Conservation (phyloP, 1,140 invertebrate species). For the Muscidifurax raptorellus region DNA sequence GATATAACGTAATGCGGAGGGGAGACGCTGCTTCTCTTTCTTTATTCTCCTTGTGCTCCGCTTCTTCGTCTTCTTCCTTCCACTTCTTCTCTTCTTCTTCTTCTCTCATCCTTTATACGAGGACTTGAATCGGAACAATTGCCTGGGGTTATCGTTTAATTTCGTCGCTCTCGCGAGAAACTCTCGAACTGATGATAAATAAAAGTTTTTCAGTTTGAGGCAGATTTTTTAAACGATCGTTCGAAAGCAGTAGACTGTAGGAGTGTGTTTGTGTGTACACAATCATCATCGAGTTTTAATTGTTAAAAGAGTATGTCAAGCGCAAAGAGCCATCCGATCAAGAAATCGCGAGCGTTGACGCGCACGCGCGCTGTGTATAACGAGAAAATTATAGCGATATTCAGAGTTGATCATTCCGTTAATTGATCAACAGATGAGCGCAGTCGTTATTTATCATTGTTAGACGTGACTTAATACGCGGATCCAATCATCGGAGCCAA, state of each 20-base stretch:
- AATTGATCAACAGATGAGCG: neutral
- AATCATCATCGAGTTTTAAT: no score
- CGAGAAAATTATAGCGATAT: no score
- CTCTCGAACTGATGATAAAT: neutral
- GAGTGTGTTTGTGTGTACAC: no score
- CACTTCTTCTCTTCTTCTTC: neutral
- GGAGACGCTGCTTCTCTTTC: neutral
- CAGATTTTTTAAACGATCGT: no score
- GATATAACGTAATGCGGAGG: constrained; percentile 10
- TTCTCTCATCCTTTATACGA: neutral
- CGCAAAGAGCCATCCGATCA: no score
- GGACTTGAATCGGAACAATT: constrained; percentile 11
- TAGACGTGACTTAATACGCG: no score
- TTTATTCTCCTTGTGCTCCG: neutral
- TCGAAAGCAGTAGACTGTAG: no score
- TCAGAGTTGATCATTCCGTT: neutral
- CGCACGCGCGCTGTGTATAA: no score
- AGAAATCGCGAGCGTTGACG: no score
- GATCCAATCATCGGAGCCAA: neutral
- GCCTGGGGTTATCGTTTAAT: constrained; percentile 27
- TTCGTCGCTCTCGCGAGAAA: neutral
- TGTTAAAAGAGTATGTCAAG: no score
- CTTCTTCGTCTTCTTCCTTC: neutral
- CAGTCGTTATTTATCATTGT: no score
- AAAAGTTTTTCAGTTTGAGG: neutral